Evolutionary conservation across 2,797 vertebrate species (phyloP), one percentile per base, ranked within the genome.

Genomic region (Mustela erminea): DNA sequence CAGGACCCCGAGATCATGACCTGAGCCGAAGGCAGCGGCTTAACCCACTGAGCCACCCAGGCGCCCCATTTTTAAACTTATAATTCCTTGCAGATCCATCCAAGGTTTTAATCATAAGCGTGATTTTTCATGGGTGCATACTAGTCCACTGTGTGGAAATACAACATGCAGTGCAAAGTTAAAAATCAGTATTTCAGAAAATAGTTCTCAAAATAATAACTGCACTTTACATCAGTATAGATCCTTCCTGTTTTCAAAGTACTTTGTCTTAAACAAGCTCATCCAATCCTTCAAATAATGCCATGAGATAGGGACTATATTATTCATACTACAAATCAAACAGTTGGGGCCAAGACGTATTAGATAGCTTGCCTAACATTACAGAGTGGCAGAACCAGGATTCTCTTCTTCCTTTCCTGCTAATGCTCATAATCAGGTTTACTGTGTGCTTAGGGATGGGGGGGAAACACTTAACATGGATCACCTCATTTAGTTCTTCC

Each of bases 101-200:
- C 27, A 92, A 29, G 7, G 52, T 93, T 94, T 95, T 87, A 58
- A 66, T 13, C 49, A 72, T 43, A 78, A 14, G 27, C 23, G 18
- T 52, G 18, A n/a, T 82, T 92, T 88, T 95, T 95, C 72, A 58
- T 70, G 41, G 56, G n/a, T 93, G 32, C 9, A 60, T 95, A 75
- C n/a, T 91, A 95, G 91, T 93, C 74, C 32, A 64, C 32, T 62
- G 21, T 70, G 10, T 83, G 6, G 38, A 89, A 66, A 52, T 92
- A 70, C 7, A 4, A 49, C 35, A 13, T 75, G 2, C n/a, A 81
- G 13, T 83, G 35, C 90, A 32, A 78, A 80, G 52, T 90, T 86
- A 85, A 96, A 80, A 92, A 54, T 72, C n/a, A 78, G 7, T 58
- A 43, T 92, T 95, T 95, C 74, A 78, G 41, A 93, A 91, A 60